A percentile compares a stretch with the other conserved stretches of the same genome.
These are phyloP conservation scores for Tylochromis polylepis DNA, from an alignment of 2,113 vertebrate genomes.

Conservation along the genomic window DNA sequence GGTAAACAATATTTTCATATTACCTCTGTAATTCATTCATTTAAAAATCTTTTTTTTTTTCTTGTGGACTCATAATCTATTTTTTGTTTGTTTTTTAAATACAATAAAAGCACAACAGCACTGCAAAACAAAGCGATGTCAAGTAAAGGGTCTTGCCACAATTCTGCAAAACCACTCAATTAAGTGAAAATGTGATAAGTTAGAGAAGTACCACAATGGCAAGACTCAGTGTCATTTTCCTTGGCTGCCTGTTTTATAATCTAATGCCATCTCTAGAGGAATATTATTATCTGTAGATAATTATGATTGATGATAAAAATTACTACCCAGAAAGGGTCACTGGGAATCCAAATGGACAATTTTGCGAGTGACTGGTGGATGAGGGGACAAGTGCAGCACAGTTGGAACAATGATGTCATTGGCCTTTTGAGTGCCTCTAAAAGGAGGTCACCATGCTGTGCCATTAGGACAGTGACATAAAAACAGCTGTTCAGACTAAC, in stretches of 20 bases:
- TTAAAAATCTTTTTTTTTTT: not conserved
- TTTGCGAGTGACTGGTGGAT: not conserved
- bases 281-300: conserved; percentile 7
- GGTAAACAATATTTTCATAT: not conserved
- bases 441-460: conserved; percentile 51
- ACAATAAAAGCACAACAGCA: not conserved
- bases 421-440: conserved; percentile 40
- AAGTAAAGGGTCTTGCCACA: not conserved
- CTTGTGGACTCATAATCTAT: not conserved
- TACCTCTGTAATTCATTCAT: not conserved
- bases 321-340: not conserved
- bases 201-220: not conserved
- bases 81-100: not conserved
- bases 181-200: not conserved
- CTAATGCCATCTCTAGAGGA: not conserved
- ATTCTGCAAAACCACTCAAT: not conserved
- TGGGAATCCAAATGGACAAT: not conserved
- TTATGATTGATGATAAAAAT: conserved; percentile 6
- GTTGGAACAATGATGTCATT: conserved; percentile 63
- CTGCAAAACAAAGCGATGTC: not conserved
- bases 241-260: not conserved
- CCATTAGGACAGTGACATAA: conserved; percentile 45
- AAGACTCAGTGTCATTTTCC: not conserved
- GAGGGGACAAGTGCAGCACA: conserved; percentile 4
- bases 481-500: conserved; percentile 60